Percentiles rank a stretch among this genome's conserved stretches.
These are phyloP conservation scores for Falco cherrug DNA, from an alignment of 2,797 vertebrate genomes.

Conservation along the genomic window DNA sequence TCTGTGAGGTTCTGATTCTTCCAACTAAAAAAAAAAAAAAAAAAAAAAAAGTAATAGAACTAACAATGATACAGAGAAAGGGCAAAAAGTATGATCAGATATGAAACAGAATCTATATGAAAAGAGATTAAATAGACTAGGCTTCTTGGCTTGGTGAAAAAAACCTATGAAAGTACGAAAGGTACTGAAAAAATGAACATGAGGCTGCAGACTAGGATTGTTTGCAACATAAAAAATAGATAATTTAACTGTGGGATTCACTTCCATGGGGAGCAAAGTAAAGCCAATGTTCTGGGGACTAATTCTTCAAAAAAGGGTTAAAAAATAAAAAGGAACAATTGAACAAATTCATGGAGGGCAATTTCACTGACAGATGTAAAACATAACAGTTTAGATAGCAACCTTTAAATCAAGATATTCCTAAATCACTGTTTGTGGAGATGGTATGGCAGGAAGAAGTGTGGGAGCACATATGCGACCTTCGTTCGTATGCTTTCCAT, in stretches of 20 bases:
- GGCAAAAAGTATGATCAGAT: not conserved
- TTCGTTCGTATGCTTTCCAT: not conserved
- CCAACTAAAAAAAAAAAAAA: not conserved
- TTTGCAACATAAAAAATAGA: not conserved
- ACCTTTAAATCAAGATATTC: not conserved
- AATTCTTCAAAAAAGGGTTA: not conserved
- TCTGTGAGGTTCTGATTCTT: not conserved
- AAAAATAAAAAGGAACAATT: not conserved
- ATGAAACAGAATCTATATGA: not conserved
- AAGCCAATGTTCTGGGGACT: not conserved
- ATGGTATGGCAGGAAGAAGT: not conserved
- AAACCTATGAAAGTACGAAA: not conserved
- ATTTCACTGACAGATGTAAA: not conserved
- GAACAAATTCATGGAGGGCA: not conserved
- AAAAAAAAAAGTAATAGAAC: not conserved
- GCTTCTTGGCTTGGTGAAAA: not conserved
- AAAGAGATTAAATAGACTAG: not conserved
- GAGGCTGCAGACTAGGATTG: not conserved
- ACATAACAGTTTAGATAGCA: not conserved
- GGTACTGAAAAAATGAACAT: not conserved
- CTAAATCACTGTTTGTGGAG: not conserved
- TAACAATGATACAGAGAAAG: not conserved
- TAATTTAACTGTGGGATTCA: not conserved
- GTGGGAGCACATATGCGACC: accelerated
- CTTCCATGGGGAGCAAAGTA: not conserved